These are phyloP conservation scores for Aphelenchoides besseyi DNA, from an alignment of 1,140 invertebrate species.

Conservation along the genomic window DNA sequence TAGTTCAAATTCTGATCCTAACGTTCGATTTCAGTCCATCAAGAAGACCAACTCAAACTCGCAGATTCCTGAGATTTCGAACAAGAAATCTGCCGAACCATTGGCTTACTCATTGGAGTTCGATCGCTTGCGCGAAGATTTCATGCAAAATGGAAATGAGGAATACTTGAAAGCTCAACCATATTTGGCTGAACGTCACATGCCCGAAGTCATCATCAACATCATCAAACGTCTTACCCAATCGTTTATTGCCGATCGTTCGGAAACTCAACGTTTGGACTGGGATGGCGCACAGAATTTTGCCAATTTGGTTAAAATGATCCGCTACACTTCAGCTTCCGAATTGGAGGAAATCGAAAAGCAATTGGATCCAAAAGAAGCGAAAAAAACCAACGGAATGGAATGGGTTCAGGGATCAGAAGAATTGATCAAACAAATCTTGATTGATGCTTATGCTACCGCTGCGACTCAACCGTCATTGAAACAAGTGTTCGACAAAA, in stretches of 20 bases:
- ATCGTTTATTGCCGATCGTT: slow-evolving; percentile 14
- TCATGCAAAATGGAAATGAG: slow-evolving; percentile 39
- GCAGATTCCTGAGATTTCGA: not conserved
- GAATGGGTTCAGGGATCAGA: not conserved
- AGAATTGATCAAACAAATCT: slow-evolving; percentile 29
- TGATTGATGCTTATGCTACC: slow-evolving; percentile 32
- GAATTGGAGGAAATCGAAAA: slow-evolving; percentile 34
- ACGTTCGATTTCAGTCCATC: not conserved
- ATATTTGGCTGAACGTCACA: slow-evolving; percentile 25
- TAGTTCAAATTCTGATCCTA: not conserved
- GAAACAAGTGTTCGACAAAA: slow-evolving; percentile 26
- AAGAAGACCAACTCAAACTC: not conserved
- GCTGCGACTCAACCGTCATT: slow-evolving; percentile 39
- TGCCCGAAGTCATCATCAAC: slow-evolving; percentile 27
- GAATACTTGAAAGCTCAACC: slow-evolving; percentile 30
- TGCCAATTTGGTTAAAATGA: slow-evolving; percentile 40
- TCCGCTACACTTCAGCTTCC: slow-evolving; percentile 28
- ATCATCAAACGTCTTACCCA: slow-evolving; percentile 23
- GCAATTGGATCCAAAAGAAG: slow-evolving; percentile 12
- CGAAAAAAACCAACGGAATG: slow-evolving; percentile 6
- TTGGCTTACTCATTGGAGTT: not conserved
- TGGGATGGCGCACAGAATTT: slow-evolving; percentile 30
- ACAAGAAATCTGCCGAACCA: slow-evolving; percentile 5
- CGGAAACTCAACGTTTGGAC: slow-evolving; percentile 6
- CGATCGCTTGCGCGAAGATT: slow-evolving; percentile 28